Base-by-base conservation (phyloP, 1,140 invertebrate species). In the Drosophila leontia region DNA sequence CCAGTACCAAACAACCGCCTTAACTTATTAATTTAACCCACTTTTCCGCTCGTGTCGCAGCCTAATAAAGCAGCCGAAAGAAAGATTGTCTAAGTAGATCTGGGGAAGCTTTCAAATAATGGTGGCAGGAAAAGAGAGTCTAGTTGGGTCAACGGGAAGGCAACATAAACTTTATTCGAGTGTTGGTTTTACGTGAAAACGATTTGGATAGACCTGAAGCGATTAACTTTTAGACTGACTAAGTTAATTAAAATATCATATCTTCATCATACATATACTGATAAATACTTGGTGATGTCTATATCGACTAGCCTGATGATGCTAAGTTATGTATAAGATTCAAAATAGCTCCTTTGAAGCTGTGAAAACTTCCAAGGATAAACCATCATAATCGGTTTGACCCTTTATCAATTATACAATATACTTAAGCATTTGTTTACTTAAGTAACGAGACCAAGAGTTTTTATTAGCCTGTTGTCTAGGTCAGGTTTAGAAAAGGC, bases 21-120 rank as follows among this genome's bases (percentile, higher is more conserved):
- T 39, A 68, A 64, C 61, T 75, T 87, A 80, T 88, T 80, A 88
- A 84, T 80, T 71, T 78, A 88, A 78, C 84, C 84, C 53, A 87
- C 68, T 83, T 87, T 83, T 26, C 29, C 45, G 56, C 60, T 79
- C 70, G 67, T 82, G 67, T 69, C 61, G 68, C 64, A 64, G 75
- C 47, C 59, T 59, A 67, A 82, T 75, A 68, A 82, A 56, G 42
- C 67, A 71, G 53, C 69, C 37, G 35, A 61, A 34, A 35, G 32
- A 68, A 59, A 78, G 50, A 78, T 78, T 61, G 75, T 39, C 63
- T 26, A 44, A 77, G 57, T 29, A 60, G 74, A 77, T 77, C 75
- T 67, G 37, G 50, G 42, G 35, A 57, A 34, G 48, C 41, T 76
- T 45, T 44, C 45, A 55, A 59, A 47, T 35, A 51, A 63, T 41